A percentile compares a stretch with the other conserved stretches of the same genome.
Conservation (phyloP, 2,113 vertebrate species). For the Blennius ocellaris region DNA sequence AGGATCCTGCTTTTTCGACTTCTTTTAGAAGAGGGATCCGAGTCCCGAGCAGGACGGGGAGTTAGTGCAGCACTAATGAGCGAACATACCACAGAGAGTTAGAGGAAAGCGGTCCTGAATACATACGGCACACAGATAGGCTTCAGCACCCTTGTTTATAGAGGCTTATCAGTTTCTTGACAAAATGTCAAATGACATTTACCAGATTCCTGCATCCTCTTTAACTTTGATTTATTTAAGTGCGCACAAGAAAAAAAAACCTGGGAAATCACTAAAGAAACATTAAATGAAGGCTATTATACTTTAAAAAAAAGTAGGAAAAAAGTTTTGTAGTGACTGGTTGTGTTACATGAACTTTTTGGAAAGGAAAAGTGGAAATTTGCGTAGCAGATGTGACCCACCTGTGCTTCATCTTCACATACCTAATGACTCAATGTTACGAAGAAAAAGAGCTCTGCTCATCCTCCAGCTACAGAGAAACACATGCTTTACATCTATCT, state of each 20-base stretch:
- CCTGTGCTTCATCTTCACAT: slow-evolving; percentile 2
- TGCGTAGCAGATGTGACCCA: slow-evolving; percentile 5
- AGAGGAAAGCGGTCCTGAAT: slow-evolving; percentile 23
- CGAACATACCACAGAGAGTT: slow-evolving; percentile 7
- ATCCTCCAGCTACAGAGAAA: not conserved
- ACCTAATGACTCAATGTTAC: not conserved
- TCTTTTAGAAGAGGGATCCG: not conserved
- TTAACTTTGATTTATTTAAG: not conserved
- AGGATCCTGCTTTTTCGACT: not conserved
- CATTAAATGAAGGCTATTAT: too few species aligned
- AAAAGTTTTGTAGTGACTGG: too few species aligned
- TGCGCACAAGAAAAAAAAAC: too few species aligned
- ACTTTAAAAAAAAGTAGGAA: too few species aligned
- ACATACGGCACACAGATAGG: slow-evolving; percentile 23
- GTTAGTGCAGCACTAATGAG: slow-evolving; percentile 27
- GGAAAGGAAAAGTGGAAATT: not conserved
- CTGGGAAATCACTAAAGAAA: too few species aligned
- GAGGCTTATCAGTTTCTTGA: slow-evolving; percentile 72
- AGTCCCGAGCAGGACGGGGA: not conserved
- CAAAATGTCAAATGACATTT: slow-evolving; percentile 71
- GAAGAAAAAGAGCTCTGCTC: not conserved
- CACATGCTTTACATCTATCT: slow-evolving; percentile 13
- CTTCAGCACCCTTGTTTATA: slow-evolving; percentile 56
- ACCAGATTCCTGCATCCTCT: slow-evolving; percentile 62
- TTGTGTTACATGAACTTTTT: not conserved